Evolutionary conservation across 2,888 invertebrate genomes (phyloP).

Genomic region (Eupsilia transversa): DNA sequence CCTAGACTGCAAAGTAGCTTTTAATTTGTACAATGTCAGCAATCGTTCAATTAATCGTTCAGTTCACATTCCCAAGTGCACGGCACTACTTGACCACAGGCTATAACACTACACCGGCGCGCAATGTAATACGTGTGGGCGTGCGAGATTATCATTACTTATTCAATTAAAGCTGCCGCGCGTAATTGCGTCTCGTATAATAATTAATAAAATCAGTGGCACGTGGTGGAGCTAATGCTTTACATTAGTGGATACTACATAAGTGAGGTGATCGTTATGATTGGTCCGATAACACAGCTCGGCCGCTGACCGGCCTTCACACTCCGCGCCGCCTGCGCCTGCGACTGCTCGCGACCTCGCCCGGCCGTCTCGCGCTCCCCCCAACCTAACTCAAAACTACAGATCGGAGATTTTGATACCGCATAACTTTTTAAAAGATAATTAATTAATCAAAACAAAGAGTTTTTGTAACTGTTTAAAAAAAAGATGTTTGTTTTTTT

Average conservation of each 20-base stretch:
- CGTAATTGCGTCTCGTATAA: slow-evolving; percentile 73
- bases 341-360: slow-evolving; percentile 79
- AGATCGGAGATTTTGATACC: slow-evolving; percentile 48
- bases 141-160: slow-evolving; percentile 61
- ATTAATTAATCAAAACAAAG: not conserved
- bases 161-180: slow-evolving; percentile 63
- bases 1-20: slow-evolving; percentile 61
- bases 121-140: slow-evolving; percentile 41
- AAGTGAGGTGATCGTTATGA: slow-evolving; percentile 80
- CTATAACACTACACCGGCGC: slow-evolving; percentile 19
- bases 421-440: not conserved
- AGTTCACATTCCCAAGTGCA: slow-evolving; percentile 51
- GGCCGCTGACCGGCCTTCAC: slow-evolving; percentile 90
- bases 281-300: slow-evolving; percentile 86
- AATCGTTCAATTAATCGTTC: slow-evolving; percentile 60
- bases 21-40: slow-evolving; percentile 68
- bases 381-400: slow-evolving; percentile 67
- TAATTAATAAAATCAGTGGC: slow-evolving; percentile 74
- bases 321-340: slow-evolving; percentile 72
- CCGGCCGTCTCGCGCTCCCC: slow-evolving; percentile 76
- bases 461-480: not conserved
- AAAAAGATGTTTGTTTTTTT: not conserved
- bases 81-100: slow-evolving; percentile 38
- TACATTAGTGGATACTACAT: slow-evolving; percentile 74
- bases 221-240: slow-evolving; percentile 82